Conservation (phyloP, 1,140 invertebrate genomes). For the Lycorma delicatula region DNA sequence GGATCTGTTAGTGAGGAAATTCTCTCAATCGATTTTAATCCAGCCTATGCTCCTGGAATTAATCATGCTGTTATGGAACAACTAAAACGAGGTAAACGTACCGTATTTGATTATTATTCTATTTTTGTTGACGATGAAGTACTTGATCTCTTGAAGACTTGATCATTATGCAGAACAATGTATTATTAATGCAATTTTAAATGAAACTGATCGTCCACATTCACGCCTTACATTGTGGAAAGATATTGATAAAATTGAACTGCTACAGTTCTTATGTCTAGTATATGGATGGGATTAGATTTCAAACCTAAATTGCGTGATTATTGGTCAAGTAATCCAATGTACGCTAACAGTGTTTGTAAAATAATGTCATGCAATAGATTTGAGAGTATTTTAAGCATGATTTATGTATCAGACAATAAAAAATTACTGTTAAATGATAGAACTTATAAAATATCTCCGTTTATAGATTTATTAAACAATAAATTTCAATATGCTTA, state of each 20-base stretch:
- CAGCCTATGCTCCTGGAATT: no score
- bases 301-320: background rate
- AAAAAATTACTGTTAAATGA: background rate
- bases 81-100: no score
- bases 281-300: conserved; percentile 1
- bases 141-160: no score
- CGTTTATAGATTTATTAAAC: background rate
- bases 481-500: background rate
- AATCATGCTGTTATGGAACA: no score
- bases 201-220: no score
- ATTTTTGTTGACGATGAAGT: no score
- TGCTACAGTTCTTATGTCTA: background rate
- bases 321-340: background rate
- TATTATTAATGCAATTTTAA: no score
- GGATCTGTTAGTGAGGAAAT: no score
- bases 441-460: background rate
- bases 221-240: conserved; percentile 1
- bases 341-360: background rate
- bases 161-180: no score
- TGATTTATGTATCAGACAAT: background rate
- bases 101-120: no score
- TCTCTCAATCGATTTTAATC: no score
- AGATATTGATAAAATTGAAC: background rate
- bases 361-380: background rate
- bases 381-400: conserved; percentile 1